These are phyloP conservation scores for Shargacucullia verbasci DNA, from an alignment of 2,888 invertebrate species.

Conservation along the genomic window DNA sequence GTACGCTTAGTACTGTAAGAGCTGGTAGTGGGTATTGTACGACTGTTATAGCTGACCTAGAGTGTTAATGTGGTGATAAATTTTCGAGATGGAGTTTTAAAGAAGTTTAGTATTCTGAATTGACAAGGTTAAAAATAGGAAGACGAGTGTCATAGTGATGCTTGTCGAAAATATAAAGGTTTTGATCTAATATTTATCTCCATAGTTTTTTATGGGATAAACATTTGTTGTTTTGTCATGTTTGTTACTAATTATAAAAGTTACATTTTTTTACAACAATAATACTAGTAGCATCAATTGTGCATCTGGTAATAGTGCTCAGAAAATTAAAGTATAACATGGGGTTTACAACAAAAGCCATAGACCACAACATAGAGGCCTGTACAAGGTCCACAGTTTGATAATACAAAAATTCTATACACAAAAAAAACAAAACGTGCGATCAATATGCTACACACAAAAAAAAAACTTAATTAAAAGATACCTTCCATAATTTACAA, in stretches of 20 bases:
- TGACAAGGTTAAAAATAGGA: background rate
- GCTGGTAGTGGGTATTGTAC: slow-evolving; percentile 26
- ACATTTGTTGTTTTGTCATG: slow-evolving; percentile 19
- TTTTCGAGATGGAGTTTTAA: too few species aligned
- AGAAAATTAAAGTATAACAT: slow-evolving; percentile 46
- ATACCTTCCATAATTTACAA: too few species aligned
- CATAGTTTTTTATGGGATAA: background rate
- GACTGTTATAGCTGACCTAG: slow-evolving; percentile 13
- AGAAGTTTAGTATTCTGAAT: too few species aligned
- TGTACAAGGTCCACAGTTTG: slow-evolving; percentile 23
- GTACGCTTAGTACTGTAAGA: slow-evolving; percentile 29
- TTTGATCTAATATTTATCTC: background rate
- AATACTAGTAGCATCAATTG: slow-evolving; percentile 33
- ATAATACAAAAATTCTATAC: slow-evolving; percentile 24
- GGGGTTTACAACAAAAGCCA: slow-evolving; percentile 31
- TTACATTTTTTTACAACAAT: slow-evolving; percentile 8
- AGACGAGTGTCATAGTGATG: too few species aligned
- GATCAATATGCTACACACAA: too few species aligned
- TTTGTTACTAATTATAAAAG: too few species aligned
- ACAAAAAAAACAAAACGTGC: too few species aligned
- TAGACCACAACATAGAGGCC: slow-evolving; percentile 23
- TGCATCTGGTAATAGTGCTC: slow-evolving; percentile 42
- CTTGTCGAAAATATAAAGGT: too few species aligned
- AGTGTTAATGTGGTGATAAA: background rate
- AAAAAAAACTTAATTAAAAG: too few species aligned